Evolutionary conservation across 2,797 vertebrate species (phyloP).

Genomic region (Meda fulgida): DNA sequence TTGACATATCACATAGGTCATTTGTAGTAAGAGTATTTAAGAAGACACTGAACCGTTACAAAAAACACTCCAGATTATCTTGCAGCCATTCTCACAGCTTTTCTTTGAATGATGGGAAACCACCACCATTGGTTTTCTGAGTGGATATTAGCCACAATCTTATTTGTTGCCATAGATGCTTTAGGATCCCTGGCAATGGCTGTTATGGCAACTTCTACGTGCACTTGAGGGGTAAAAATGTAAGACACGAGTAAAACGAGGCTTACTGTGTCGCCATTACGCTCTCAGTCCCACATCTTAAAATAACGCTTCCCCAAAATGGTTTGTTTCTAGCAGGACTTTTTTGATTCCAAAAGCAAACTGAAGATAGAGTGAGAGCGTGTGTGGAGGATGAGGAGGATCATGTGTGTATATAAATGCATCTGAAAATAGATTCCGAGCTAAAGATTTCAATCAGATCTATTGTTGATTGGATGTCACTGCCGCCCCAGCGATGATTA

Average conservation of each 20-base stretch:
- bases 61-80: constrained; percentile 3
- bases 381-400: constrained; percentile 48
- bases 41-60: constrained; percentile 12
- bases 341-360: neutral
- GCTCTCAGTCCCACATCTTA: neutral
- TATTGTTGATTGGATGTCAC: constrained; percentile 39
- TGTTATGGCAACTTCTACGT: constrained; percentile 55
- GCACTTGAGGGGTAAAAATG: constrained; percentile 45
- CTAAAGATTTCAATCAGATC: constrained; percentile 24
- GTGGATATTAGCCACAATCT: constrained; percentile 39
- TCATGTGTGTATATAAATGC: neutral
- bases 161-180: constrained; percentile 60
- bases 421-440: constrained; percentile 31
- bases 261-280: constrained; percentile 17
- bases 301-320: constrained; percentile 15
- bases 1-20: constrained; percentile 2
- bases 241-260: constrained; percentile 1
- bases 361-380: neutral
- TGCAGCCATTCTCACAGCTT: constrained; percentile 21
- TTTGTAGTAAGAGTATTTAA: neutral
- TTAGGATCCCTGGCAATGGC: constrained; percentile 53
- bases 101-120: constrained; percentile 33
- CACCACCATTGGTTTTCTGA: neutral
- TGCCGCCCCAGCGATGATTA: constrained; percentile 20
- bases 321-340: constrained; percentile 17